A percentile compares a stretch with the other conserved stretches of the same genome.
These are phyloP conservation scores for Telmatherina bonti DNA, from an alignment of 2,797 vertebrate genomes.

Conservation along the genomic window DNA sequence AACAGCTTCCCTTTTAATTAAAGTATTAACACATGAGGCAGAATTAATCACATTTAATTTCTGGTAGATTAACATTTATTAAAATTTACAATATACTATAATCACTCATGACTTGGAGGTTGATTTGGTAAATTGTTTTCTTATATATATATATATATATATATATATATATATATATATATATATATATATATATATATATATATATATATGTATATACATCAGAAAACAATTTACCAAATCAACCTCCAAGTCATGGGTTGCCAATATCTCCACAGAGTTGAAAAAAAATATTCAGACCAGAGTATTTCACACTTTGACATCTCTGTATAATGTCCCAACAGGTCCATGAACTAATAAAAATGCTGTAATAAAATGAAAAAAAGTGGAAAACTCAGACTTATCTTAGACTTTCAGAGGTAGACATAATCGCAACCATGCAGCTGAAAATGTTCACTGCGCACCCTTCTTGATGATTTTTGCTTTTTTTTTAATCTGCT, in stretches of 20 bases:
- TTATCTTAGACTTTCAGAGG: slow-evolving; percentile 22
- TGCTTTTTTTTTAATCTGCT: slow-evolving; percentile 15
- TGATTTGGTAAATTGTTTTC: no score
- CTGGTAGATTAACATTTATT: slow-evolving; percentile 29
- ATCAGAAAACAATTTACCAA: no score
- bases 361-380: slow-evolving; percentile 28
- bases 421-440: slow-evolving; percentile 27
- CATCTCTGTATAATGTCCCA: slow-evolving; percentile 24
- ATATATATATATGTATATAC: no score
- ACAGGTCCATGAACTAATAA: slow-evolving; percentile 11
- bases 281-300: no score
- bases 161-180: no score
- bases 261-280: no score
- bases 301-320: slow-evolving; percentile 20
- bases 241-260: no score
- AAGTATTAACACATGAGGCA: slow-evolving; percentile 35
- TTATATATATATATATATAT: no score
- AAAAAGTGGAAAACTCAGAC: not conserved
- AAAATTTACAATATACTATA: slow-evolving; percentile 32
- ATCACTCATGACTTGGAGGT: slow-evolving; percentile 20
- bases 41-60: slow-evolving; percentile 47
- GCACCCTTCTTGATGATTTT: slow-evolving; percentile 8
- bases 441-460: slow-evolving; percentile 13
- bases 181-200: no score
- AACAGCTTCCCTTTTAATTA: slow-evolving; percentile 40